Conservation (phyloP, 2,797 vertebrate genomes). For the Amniataba percoides region DNA sequence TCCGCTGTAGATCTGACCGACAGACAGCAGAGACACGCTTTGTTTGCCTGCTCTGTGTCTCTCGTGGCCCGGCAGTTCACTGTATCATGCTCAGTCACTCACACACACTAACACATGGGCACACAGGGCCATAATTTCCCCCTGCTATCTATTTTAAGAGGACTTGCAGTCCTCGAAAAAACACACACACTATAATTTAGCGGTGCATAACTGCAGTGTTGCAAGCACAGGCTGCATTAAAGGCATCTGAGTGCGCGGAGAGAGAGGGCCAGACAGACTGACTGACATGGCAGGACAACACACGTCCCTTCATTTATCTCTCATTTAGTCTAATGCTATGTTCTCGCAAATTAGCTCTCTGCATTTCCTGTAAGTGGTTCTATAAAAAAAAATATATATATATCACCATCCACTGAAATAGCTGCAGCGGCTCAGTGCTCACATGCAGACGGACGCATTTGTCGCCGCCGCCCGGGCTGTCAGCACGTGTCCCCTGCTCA, state of each 20-base stretch:
- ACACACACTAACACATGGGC: conserved; percentile 28
- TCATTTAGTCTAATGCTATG: conserved; percentile 12
- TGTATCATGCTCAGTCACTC: conserved; percentile 28
- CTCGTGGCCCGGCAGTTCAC: conserved; percentile 32
- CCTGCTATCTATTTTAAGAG: conserved; percentile 75
- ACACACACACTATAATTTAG: conserved; percentile 76
- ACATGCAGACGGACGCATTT: conserved; percentile 11
- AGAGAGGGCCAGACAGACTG: conserved; percentile 26
- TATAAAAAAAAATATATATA: conserved; percentile 23
- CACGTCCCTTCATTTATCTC: conserved; percentile 24
- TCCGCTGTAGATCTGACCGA: conserved; percentile 28
- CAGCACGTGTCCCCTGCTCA: background rate
- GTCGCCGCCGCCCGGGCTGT: background rate
- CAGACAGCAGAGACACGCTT: conserved; percentile 28
- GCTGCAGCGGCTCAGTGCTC: conserved; percentile 14
- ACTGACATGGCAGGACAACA: conserved; percentile 20
- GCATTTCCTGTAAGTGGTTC: conserved; percentile 22
- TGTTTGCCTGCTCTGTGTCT: conserved; percentile 11
- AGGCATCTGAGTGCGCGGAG: conserved; percentile 49
- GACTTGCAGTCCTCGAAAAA: conserved; percentile 51
- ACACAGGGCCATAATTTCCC: conserved; percentile 68
- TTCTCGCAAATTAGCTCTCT: conserved; percentile 35
- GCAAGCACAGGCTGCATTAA: conserved; percentile 47
- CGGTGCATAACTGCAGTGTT: conserved; percentile 58
- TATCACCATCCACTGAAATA: conserved; percentile 1